phyloP scores from a whole-genome alignment of 2,797 vertebrate genomes.

The Platalea minor region DNA sequence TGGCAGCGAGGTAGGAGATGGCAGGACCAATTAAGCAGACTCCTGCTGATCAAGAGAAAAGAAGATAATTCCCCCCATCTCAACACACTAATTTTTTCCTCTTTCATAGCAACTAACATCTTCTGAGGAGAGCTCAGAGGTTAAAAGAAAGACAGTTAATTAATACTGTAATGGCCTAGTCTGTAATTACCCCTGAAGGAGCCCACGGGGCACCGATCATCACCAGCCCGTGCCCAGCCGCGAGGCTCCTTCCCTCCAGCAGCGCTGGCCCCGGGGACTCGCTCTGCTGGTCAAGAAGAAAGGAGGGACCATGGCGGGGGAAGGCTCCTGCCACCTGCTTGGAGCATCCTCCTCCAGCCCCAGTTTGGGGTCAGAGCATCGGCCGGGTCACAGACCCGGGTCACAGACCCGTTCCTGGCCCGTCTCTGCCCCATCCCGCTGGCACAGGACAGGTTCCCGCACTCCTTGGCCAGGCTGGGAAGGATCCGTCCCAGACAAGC shows the following conservation, averaged over 20 bases:
- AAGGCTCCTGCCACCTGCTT: background rate
- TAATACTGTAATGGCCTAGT: background rate
- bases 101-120: conserved; percentile 7
- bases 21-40: conserved; percentile 23
- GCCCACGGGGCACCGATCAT: background rate
- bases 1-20: background rate
- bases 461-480: background rate
- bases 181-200: conserved; percentile 41
- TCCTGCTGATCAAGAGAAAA: conserved; percentile 12
- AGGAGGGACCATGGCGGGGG: background rate
- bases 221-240: background rate
- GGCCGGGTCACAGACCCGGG: background rate
- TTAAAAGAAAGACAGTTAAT: conserved; percentile 43
- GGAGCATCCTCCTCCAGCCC: background rate
- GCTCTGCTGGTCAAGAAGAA: background rate
- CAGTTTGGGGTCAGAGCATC: background rate
- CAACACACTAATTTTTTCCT: background rate
- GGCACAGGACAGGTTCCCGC: background rate
- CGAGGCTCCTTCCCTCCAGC: background rate
- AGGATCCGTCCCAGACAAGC: background rate
- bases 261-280: background rate
- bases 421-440: background rate
- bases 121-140: conserved; percentile 11
- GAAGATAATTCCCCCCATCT: background rate
- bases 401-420: background rate